Evolutionary conservation across 2,888 invertebrate species (phyloP), one percentile per base, ranked within the genome.

Genomic region (Dynastes maya): DNA sequence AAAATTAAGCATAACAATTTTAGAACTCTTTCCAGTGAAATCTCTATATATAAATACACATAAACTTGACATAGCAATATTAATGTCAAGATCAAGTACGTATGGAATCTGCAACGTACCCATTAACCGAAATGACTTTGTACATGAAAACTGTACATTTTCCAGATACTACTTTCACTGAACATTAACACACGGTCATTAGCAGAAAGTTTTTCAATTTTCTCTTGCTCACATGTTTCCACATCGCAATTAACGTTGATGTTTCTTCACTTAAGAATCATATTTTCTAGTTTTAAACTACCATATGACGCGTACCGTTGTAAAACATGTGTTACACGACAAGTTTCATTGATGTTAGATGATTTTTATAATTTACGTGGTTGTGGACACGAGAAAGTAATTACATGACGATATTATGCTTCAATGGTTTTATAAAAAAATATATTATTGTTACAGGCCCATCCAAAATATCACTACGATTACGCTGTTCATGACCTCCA

Each of bases 401-500:
- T 5, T 37, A 5, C 0, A 37, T 3, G 4, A 32, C 32, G 32
- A 32, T 32, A 32, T 32, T 4, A 37, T 37, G 5, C 32, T 37
- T 37, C 32, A 5, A 37, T 5, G 32, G 5, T 45, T 2, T 45
- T 8, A 8, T 55, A 55, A 55, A 55, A 1, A n/a, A 55, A 55
- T 63, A 40, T 77, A 51, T 79, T 79, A 45, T 8, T 45, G 51
- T 86, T 87, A 70, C 82, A 89, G 89, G 87, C 87, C 45, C 87
- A 86, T 80, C 87, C 89, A 27, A 87, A 88, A 81, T 89, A 89
- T 84, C 89, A 89, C 80, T 89, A 87, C 85, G 89, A 89, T 79
- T 89, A 89, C 82, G 88, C 88, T 74, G 89, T 89, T 58, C 88
- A 89, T 83, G 89, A 89, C 82, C 86, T 89, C n/a, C 88, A 89